A percentile compares a stretch with the other conserved stretches of the same genome.
These are phyloP conservation scores for Apeira syringaria DNA, from an alignment of 2,888 invertebrate genomes.

Conservation along the genomic window DNA sequence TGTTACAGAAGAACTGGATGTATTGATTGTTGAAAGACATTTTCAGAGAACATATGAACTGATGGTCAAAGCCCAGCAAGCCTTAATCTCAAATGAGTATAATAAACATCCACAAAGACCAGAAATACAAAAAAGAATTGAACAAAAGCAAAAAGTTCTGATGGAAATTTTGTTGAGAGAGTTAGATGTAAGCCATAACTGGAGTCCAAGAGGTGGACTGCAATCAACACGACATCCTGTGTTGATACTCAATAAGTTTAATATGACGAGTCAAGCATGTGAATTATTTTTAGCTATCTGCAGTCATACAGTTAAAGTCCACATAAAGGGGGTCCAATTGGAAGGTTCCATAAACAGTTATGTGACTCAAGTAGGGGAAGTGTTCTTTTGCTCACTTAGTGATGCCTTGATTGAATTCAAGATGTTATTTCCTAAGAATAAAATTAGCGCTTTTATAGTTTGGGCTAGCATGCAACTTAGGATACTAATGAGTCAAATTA, in stretches of 20 bases:
- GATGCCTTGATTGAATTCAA: constrained; percentile 85
- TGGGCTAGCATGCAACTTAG: constrained; percentile 95
- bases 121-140: constrained; percentile 83
- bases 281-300: constrained; percentile 92
- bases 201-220: constrained; percentile 95
- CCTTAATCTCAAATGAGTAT: constrained; percentile 65
- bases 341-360: constrained; percentile 92
- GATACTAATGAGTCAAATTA: constrained; percentile 90
- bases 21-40: constrained; percentile 96
- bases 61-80: constrained; percentile 84
- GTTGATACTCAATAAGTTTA: constrained; percentile 90
- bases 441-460: constrained; percentile 88
- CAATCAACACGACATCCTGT: constrained; percentile 93
- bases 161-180: constrained; percentile 95
- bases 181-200: constrained; percentile 94
- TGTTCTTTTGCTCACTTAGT: constrained; percentile 92
- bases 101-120: constrained; percentile 64
- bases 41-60: constrained; percentile 96
- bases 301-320: constrained; percentile 91
- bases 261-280: constrained; percentile 88
- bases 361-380: constrained; percentile 90
- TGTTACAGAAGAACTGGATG: constrained; percentile 96
- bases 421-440: constrained; percentile 91
- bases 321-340: constrained; percentile 90
- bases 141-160: constrained; percentile 88